A percentile compares a stretch with the other conserved stretches of the same genome.
Evolutionary conservation across 2,113 vertebrate genomes (phyloP).

Genomic region (Excalfactoria chinensis): DNA sequence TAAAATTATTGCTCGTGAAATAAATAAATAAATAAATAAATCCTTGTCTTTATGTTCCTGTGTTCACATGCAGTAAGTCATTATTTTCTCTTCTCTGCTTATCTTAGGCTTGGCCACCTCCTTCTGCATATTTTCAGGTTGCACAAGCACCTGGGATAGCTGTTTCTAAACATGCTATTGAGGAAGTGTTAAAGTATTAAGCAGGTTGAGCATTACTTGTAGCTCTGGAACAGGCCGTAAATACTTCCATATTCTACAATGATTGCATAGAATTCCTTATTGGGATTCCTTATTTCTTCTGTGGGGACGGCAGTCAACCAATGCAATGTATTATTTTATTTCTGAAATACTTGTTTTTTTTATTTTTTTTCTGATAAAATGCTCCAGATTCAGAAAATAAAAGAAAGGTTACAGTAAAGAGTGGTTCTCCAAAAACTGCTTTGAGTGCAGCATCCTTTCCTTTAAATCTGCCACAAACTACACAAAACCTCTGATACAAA

Average conservation of each 20-base stretch:
- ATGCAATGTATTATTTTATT: neutral
- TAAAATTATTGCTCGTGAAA: neutral
- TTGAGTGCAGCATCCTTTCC: neutral
- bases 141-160: neutral
- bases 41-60: neutral
- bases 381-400: neutral
- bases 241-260: neutral
- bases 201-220: conserved; percentile 19
- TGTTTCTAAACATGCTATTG: neutral
- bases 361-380: neutral
- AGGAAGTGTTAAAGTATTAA: conserved; percentile 3
- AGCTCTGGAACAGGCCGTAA: conserved; percentile 4
- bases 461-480: neutral
- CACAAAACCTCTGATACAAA: neutral
- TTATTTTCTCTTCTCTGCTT: conserved; percentile 25
- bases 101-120: conserved; percentile 21
- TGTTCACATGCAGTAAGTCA: conserved; percentile 25
- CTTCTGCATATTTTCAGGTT: conserved; percentile 59
- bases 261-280: neutral
- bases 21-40: neutral
- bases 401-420: neutral
- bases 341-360: neutral
- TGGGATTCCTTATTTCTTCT: neutral
- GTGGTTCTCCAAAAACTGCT: neutral
- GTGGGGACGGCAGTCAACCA: neutral